Evolutionary conservation across 2,797 vertebrate species (phyloP), one percentile per base, ranked within the genome.

Genomic region (Anableps anableps): DNA sequence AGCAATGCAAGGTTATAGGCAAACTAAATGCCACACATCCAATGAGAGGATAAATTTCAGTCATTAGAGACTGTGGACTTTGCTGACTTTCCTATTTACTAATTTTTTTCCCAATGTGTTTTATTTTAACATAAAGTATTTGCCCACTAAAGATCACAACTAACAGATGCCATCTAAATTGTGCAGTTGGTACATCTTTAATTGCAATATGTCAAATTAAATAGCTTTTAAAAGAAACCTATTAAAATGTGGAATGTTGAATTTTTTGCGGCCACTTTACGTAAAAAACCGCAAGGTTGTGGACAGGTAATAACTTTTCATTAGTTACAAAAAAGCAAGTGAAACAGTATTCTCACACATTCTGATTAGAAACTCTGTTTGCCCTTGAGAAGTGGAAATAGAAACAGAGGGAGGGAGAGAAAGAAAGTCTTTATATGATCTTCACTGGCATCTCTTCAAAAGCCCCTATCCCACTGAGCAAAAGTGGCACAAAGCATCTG

Each of bases 401-500:
- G 68, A 53, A 70, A 62, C 31, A 60, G 38, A 41, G 72, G 43
- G 85, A 86, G 50, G 60, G 58, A 48, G 43, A 72, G 45, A 71
- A 60, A 82, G 62, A 71, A 77, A 81, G 72, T 31, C 78, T 83
- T 64, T 36, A 55, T 87, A 80, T 91, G 80, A 85, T 77, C 84
- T 88, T 90, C 85, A 83, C 86, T 95, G 93, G 93, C 90, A 47
- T 70, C 53, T 88, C 84, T 90, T 94, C 93, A 93, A 90, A 95
- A 91, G 79, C 77, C 70, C 50, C 83, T 58, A 66, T 80, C 90
- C 90, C 58, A 75, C 88, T 70, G 91, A 83, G 91, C 81, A 66
- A 85, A 82, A 87, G 86, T 84, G 90, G 86, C 94, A 86, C 93
- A 83, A 89, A 87, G 83, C 94, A 93, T 94, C 93, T 95, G 92